Percentiles rank a stretch among this genome's conserved stretches.
These are phyloP conservation scores for Pogonophryne albipinna DNA, from an alignment of 2,797 vertebrate genomes.

Conservation along the genomic window DNA sequence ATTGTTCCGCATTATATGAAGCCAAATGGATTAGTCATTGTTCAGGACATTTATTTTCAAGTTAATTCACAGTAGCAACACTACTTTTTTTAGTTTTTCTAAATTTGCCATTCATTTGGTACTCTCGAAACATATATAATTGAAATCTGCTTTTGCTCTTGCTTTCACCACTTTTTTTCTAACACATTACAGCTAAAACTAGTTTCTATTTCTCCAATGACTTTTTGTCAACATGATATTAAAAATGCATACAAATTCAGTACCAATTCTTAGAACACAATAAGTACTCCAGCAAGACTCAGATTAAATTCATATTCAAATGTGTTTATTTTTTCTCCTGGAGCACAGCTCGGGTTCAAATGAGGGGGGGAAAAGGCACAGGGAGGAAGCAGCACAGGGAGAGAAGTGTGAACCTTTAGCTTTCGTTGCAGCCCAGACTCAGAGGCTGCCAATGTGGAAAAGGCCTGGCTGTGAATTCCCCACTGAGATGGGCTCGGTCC, in stretches of 20 bases:
- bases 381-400: conserved; percentile 46
- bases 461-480: conserved; percentile 79
- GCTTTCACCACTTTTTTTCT: too few species aligned
- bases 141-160: background rate
- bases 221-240: conserved; percentile 32
- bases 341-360: conserved; percentile 66
- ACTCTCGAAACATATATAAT: background rate
- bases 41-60: too few species aligned
- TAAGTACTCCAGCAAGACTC: conserved; percentile 2
- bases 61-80: too few species aligned
- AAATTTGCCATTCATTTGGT: background rate
- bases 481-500: conserved; percentile 73
- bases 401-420: conserved; percentile 70
- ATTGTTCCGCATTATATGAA: background rate
- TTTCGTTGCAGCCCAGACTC: conserved; percentile 65
- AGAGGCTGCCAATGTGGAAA: conserved; percentile 72
- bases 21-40: too few species aligned
- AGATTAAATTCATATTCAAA: conserved; percentile 25
- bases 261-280: conserved; percentile 12
- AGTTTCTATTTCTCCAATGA: background rate
- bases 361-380: conserved; percentile 63
- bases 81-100: background rate
- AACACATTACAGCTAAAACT: background rate
- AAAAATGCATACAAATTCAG: conserved; percentile 19
- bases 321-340: conserved; percentile 19